These are phyloP conservation scores for Choristoneura fumiferana DNA, from an alignment of 1,140 invertebrate species.

Conservation along the genomic window DNA sequence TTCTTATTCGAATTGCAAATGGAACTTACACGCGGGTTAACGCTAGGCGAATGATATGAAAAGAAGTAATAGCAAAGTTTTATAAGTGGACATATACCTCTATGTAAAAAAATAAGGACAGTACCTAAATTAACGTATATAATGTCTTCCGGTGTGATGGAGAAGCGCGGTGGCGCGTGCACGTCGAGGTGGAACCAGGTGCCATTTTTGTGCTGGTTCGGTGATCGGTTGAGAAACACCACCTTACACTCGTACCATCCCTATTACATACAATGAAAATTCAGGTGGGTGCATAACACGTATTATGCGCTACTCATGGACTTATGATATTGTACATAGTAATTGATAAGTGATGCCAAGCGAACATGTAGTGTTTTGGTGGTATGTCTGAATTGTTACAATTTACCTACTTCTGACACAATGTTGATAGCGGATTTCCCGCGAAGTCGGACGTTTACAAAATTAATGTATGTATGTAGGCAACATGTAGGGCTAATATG, in stretches of 20 bases:
- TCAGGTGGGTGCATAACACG: background rate
- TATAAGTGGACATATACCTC: too few relatives aligned
- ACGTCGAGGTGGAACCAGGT: slow-evolving; percentile 98
- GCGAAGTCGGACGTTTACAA: too few relatives aligned
- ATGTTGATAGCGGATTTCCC: too few relatives aligned
- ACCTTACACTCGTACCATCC: slow-evolving; percentile 99
- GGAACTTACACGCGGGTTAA: background rate
- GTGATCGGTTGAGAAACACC: slow-evolving; percentile 95
- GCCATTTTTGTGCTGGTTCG: slow-evolving; percentile 93
- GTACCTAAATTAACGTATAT: slow-evolving; percentile 94
- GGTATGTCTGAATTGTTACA: background rate
- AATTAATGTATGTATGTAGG: too few relatives aligned
- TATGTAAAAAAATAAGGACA: slow-evolving; percentile 15
- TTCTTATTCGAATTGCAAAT: too few relatives aligned
- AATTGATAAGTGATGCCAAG: background rate
- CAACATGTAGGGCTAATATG: too few relatives aligned
- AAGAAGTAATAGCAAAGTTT: too few relatives aligned
- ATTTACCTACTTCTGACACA: background rate
- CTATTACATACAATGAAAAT: slow-evolving; percentile 32
- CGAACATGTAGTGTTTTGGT: background rate
- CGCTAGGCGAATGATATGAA: background rate
- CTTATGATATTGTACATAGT: background rate
- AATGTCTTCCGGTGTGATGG: slow-evolving; percentile 93
- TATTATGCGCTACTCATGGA: background rate
- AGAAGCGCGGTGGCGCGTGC: slow-evolving; percentile 95